Percentiles rank a stretch among this genome's conserved stretches.
Evolutionary conservation across 1,140 invertebrate genomes (phyloP).

Genomic region (Drosophila asahinai): DNA sequence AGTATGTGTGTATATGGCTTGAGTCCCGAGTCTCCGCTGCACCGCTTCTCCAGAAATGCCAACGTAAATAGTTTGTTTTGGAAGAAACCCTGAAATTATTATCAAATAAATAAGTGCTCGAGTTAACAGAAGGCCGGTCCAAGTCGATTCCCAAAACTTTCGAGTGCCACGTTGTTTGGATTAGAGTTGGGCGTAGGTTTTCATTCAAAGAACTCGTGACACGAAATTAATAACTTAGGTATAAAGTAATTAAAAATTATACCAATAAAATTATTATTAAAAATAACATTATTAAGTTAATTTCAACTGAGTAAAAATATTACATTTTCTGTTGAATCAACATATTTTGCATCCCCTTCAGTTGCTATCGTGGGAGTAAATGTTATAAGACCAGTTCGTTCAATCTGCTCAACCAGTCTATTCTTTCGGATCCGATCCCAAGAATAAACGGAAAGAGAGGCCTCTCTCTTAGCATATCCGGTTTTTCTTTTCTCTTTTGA

Average conservation of each 20-base stretch:
- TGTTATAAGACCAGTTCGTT: too few species aligned
- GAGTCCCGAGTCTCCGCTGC: neutral
- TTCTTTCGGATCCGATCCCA: too few species aligned
- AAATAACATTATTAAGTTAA: too few species aligned
- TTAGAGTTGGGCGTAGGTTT: slow-evolving; percentile 14
- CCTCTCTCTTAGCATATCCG: too few species aligned
- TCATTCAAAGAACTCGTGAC: neutral
- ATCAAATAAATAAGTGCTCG: slow-evolving; percentile 76
- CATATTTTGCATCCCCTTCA: too few species aligned
- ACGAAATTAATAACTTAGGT: neutral
- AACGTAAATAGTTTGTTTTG: slow-evolving; percentile 73
- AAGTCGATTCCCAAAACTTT: slow-evolving; percentile 33
- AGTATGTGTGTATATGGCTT: neutral
- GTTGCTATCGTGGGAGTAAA: too few species aligned
- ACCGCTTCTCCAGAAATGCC: slow-evolving; percentile 24
- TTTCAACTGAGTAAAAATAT: neutral
- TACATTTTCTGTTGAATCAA: too few species aligned
- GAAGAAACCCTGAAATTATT: slow-evolving; percentile 66
- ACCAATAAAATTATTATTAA: too few species aligned
- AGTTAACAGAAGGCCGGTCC: slow-evolving; percentile 41
- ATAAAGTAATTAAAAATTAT: neutral
- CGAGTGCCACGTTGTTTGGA: slow-evolving; percentile 31
- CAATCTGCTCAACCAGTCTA: too few species aligned
- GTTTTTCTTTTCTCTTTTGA: too few species aligned
- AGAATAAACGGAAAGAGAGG: too few species aligned